Evolutionary conservation across 1,140 invertebrate genomes (phyloP).

Genomic region (Drosophila oshimai): DNA sequence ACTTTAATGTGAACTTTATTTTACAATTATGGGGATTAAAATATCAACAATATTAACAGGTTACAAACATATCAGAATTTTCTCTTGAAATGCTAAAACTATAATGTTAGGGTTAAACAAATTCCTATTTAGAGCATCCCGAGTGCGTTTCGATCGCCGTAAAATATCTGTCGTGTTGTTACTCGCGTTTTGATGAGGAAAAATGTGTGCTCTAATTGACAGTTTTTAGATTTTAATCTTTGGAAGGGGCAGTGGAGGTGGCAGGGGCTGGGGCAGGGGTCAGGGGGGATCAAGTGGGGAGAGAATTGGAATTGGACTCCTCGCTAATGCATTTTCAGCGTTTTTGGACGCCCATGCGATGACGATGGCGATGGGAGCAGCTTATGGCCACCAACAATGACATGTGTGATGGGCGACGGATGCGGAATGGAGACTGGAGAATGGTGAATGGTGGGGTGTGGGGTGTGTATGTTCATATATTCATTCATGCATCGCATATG

Average conservation of each 20-base stretch:
- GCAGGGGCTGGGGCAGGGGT: background rate
- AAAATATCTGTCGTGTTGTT: constrained; percentile 34
- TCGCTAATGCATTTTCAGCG: constrained; percentile 77
- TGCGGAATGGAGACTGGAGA: no score
- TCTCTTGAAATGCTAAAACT: no score
- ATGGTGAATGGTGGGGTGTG: background rate
- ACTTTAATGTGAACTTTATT: no score
- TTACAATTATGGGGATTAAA: no score
- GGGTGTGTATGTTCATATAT: constrained; percentile 50
- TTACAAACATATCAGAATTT: no score
- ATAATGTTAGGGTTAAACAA: no score
- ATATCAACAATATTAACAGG: no score
- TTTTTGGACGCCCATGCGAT: constrained; percentile 70
- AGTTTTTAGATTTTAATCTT: constrained; percentile 81
- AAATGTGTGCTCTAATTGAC: constrained; percentile 80
- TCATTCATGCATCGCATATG: constrained; percentile 80
- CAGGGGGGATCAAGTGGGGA: constrained; percentile 2
- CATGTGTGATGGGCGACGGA: constrained; percentile 41
- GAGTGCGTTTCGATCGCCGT: background rate
- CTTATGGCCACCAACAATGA: constrained; percentile 80
- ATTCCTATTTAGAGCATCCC: background rate
- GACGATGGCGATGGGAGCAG: constrained; percentile 48
- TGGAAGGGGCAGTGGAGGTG: constrained; percentile 3
- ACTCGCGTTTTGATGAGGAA: constrained; percentile 73
- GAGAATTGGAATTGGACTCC: constrained; percentile 65